These are phyloP conservation scores for Chelonus formosanus DNA, from an alignment of 2,888 invertebrate genomes.

Conservation along the genomic window DNA sequence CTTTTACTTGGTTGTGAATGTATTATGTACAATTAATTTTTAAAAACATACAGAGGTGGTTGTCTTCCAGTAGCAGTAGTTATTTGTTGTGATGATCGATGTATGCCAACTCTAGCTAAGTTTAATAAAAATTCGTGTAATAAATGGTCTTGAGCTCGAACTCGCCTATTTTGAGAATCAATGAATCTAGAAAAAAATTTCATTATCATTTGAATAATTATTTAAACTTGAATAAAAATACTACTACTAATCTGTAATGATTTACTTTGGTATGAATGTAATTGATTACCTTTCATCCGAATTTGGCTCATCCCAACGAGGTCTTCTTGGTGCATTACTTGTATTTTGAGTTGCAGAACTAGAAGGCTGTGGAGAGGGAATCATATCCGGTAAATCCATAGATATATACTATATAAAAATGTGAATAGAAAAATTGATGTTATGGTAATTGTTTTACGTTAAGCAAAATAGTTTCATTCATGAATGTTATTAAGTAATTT, in stretches of 20 bases:
- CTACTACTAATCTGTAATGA: too few relatives aligned
- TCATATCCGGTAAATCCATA: slow-evolving; percentile 26
- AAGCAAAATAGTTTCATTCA: too few relatives aligned
- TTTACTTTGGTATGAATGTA: too few relatives aligned
- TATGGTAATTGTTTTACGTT: too few relatives aligned
- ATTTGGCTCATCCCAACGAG: too few relatives aligned
- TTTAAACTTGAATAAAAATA: too few relatives aligned
- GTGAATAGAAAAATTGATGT: background rate
- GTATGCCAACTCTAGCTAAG: slow-evolving; percentile 64
- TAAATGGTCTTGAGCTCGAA: slow-evolving; percentile 65
- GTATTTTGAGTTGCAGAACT: slow-evolving; percentile 30
- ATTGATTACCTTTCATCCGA: too few relatives aligned
- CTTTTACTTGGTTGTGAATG: too few relatives aligned
- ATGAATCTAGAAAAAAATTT: slow-evolving; percentile 35
- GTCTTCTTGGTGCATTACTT: slow-evolving; percentile 39
- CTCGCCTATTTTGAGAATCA: slow-evolving; percentile 35
- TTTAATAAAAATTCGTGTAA: slow-evolving; percentile 70
- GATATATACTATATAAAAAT: slow-evolving; percentile 15
- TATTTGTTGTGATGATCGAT: slow-evolving; percentile 39
- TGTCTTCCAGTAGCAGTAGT: slow-evolving; percentile 58
- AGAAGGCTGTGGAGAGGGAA: slow-evolving; percentile 10
- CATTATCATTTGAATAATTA: background rate
- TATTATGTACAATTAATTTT: slow-evolving; percentile 4
- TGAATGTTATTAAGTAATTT: too few relatives aligned
- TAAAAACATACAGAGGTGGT: slow-evolving; percentile 62